A percentile compares a stretch with the other conserved stretches of the same genome.
Conservation (phyloP, 2,113 vertebrate species). For the Protomyctophum bolini region DNA sequence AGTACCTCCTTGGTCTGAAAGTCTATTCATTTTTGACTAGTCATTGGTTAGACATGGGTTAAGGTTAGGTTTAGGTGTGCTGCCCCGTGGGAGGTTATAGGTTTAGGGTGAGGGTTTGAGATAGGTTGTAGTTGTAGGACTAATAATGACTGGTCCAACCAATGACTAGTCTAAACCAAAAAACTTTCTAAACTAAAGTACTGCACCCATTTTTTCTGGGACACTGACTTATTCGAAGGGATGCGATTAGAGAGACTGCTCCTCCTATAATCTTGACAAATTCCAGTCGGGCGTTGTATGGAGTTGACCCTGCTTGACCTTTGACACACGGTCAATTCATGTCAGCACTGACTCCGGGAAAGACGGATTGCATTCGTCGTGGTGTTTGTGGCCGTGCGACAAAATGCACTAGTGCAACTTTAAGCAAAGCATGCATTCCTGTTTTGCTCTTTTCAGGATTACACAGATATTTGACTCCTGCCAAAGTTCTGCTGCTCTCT, state of each 20-base stretch:
- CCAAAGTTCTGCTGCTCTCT: background rate
- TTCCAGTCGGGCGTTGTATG: background rate
- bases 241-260: background rate
- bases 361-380: slow-evolving; percentile 9
- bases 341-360: background rate
- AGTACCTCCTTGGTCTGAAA: too few species aligned
- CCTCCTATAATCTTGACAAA: slow-evolving; percentile 3
- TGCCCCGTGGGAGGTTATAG: too few species aligned
- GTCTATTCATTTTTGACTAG: too few species aligned
- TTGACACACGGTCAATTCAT: slow-evolving; percentile 13
- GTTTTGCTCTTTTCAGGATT: slow-evolving; percentile 27
- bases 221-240: background rate
- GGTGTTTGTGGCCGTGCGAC: background rate
- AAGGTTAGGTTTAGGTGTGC: too few species aligned
- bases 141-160: too few species aligned
- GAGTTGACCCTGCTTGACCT: slow-evolving; percentile 28
- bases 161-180: too few species aligned
- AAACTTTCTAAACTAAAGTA: too few species aligned
- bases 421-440: background rate
- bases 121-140: too few species aligned
- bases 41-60: too few species aligned
- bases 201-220: too few species aligned
- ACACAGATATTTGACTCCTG: slow-evolving; percentile 10
- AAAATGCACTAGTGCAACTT: slow-evolving; percentile 11
- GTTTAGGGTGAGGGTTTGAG: too few species aligned